Evolutionary conservation across 2,113 vertebrate genomes (phyloP).

Genomic region (Clupea harengus): DNA sequence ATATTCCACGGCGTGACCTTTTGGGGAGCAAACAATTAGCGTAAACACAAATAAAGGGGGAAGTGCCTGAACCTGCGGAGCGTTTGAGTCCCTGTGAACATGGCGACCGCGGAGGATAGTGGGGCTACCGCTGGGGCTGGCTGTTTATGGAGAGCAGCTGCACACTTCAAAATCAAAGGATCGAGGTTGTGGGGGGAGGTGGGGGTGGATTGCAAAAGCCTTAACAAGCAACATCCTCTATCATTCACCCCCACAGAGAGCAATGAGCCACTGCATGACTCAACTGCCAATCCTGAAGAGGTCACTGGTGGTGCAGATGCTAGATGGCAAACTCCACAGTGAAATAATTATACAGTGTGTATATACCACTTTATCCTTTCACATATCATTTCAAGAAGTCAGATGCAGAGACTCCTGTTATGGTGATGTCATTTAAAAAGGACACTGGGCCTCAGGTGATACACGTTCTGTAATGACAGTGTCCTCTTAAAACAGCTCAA

Average conservation of each 20-base stretch:
- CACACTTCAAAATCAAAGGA: conserved; percentile 17
- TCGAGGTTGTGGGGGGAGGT: background rate
- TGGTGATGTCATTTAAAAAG: conserved; percentile 6
- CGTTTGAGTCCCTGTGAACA: background rate
- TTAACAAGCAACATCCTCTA: conserved; percentile 16
- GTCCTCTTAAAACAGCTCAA: background rate
- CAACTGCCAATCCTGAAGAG: background rate
- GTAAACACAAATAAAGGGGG: background rate
- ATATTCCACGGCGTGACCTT: background rate
- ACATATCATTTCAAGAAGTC: background rate
- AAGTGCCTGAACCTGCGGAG: background rate
- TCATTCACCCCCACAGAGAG: background rate
- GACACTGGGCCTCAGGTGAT: background rate
- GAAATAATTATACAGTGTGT: background rate
- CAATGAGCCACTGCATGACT: background rate
- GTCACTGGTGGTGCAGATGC: background rate
- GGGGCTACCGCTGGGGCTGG: conserved; percentile 38
- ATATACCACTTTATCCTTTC: background rate
- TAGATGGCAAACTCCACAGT: background rate
- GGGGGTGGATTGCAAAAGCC: background rate
- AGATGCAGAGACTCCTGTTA: background rate
- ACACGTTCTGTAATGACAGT: background rate
- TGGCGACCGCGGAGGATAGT: background rate
- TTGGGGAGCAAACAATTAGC: conserved; percentile 6
- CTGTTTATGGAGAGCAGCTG: conserved; percentile 62